Evolutionary conservation across 2,888 invertebrate genomes (phyloP), one percentile per base, ranked within the genome.

Genomic region (Caenorhabditis macrosperma): DNA sequence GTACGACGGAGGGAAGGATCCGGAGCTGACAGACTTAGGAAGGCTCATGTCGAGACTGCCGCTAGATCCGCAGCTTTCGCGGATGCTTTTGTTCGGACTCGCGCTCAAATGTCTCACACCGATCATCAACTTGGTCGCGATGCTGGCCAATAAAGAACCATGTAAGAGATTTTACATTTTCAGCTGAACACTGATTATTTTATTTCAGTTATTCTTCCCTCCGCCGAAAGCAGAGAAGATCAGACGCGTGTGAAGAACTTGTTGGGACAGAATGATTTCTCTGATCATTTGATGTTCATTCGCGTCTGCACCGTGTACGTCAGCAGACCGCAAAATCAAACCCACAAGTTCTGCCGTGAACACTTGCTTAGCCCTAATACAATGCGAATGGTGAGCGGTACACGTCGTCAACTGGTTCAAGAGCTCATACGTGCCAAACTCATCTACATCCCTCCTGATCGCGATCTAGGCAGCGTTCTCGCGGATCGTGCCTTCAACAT

Each of bases 61-160:
- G 0, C 93, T 98, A 1, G 96, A 97, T 87, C 97, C 97, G 0
- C 94, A 95, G 85, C 92, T 96, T 54, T 79, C 83, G 4, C 96
- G 97, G 91, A 95, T 96, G 94, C 91, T 99, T 77, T 92, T 99
- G 0, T 96, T 95, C 91, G 94, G 95, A 0, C 94, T 96, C 46
- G 94, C 96, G 2, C 93, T 97, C 84, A 95, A 95, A 91, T 99
- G 98, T 91, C 92, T 97, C 38, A 96, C 96, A 91, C 97, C 97
- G 1, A 93, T 98, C 33, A 92, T 96, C 68, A 96, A 96, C 1
- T 94, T 99, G 46, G 95, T 95, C 0, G 95, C 96, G 90, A 94
- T 94, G 82, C 93, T 97, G 84, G 94, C 96, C 0, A 93, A 94
- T 90, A 93, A 93, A 92, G 94, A 93, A 88, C 92, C 92, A 26